Conservation (phyloP, 2,113 vertebrate genomes). For the Pteronura brasiliensis region DNA sequence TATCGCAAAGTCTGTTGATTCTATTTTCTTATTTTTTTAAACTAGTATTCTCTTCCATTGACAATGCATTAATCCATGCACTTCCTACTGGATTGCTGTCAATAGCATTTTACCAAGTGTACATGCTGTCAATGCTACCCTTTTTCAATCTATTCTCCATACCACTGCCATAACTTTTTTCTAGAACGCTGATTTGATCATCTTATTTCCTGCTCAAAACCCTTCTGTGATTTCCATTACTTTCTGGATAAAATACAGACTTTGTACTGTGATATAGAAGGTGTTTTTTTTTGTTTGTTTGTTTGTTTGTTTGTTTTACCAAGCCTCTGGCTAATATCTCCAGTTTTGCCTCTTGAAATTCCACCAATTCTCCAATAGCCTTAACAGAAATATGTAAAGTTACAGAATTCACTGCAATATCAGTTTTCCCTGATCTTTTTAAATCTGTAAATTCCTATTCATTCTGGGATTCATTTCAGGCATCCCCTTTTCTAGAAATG, state of each 20-base stretch:
- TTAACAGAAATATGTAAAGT: not conserved
- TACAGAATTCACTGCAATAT: not conserved
- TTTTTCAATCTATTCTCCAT: not conserved
- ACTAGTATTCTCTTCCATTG: not conserved
- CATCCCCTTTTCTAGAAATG: not conserved
- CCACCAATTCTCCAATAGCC: not conserved
- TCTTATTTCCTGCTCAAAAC: not conserved
- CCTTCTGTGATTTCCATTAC: not conserved
- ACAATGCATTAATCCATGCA: not conserved
- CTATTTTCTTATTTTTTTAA: not conserved
- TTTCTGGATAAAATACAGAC: not conserved
- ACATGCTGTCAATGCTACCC: not conserved
- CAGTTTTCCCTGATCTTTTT: not conserved
- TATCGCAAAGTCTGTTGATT: not conserved
- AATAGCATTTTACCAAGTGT: not conserved
- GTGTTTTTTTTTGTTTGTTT: not conserved
- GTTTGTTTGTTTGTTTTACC: not conserved
- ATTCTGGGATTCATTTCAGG: not conserved
- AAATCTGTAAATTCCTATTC: not conserved
- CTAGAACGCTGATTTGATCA: not conserved
- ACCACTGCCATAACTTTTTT: not conserved
- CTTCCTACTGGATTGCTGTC: not conserved
- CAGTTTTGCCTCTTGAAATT: not conserved
- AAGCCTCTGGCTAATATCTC: not conserved
- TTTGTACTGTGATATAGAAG: not conserved